Evolutionary conservation across 2,113 vertebrate species (phyloP).

Genomic region (Falco punctatus): DNA sequence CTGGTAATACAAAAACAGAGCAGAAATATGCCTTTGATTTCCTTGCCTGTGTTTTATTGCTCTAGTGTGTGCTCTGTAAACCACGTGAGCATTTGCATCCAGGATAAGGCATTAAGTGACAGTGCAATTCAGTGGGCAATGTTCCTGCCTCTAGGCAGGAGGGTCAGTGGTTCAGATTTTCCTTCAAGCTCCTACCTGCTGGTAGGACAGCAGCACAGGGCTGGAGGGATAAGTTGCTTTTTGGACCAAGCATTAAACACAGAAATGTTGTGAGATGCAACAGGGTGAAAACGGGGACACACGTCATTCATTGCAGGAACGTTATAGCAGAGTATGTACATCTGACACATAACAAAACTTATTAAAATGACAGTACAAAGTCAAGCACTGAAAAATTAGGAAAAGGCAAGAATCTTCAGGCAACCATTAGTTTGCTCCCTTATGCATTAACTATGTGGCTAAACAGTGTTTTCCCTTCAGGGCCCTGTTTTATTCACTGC

Average conservation of each 20-base stretch:
- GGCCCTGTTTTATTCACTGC: constrained; percentile 10
- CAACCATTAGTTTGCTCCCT: constrained; percentile 32
- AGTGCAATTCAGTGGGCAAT: constrained; percentile 5
- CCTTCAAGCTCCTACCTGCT: constrained; percentile 7
- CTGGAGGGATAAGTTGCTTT: constrained; percentile 5
- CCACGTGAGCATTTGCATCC: constrained; percentile 16
- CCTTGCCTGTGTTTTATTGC: constrained; percentile 38
- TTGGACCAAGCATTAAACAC: constrained; percentile 11
- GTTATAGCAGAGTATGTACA: not conserved
- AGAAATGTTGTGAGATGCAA: not conserved
- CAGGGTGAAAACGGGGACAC: constrained; percentile 30
- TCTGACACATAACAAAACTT: constrained; percentile 31
- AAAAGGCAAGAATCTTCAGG: constrained; percentile 44
- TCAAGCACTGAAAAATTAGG: constrained; percentile 43
- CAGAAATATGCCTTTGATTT: constrained; percentile 52
- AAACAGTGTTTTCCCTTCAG: constrained; percentile 21
- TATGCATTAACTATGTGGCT: not conserved
- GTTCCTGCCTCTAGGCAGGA: constrained; percentile 8
- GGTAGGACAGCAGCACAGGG: not conserved
- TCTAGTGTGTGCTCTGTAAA: constrained; percentile 19
- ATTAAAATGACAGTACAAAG: constrained; percentile 54
- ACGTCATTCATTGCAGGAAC: not conserved
- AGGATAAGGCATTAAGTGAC: constrained; percentile 15
- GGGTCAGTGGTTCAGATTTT: not conserved
- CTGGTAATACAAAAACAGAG: constrained; percentile 46